Evolutionary conservation across 2,797 vertebrate genomes (phyloP), one percentile per base, ranked within the genome.

Genomic region (Margarornis squamiger): DNA sequence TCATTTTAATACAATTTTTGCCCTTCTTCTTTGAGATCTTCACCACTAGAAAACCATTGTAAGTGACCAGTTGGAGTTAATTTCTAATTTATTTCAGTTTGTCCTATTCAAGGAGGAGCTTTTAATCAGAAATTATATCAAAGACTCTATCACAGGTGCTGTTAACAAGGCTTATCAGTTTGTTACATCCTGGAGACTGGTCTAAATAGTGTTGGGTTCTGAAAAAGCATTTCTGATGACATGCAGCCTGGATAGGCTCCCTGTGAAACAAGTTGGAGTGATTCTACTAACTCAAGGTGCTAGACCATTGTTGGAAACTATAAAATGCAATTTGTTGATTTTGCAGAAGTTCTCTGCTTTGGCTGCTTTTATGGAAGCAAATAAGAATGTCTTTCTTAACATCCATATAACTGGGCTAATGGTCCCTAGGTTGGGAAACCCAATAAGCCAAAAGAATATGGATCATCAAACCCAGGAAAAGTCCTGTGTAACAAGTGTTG

Each of bases 381-480:
- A 76, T 30, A 65, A 88, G 24, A 70, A 85, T n/a, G 21, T 45
- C 18, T 70, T 41, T 86, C 18, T 39, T 81, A 86, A 41, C 22
- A 58, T 79, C 10, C 9, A 4, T 36, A 30, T 32, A 85, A 75
- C 32, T 49, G 54, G 32, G 41, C 24, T 81, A 88, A 78, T 54
- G 43, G 52, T 71, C 10, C 14, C 29, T 55, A 11, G 7, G 1
- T 16, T 73, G 61, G 36, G 41, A 95, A 94, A 49, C 10, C 30
- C 7, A 54, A 39, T 34, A 75, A 66, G 19, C 16, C 12, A 41
- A 38, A 1, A 59, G 71, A 87, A 73, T 1, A 2, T 38, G 27
- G 27, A 75, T 54, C 20, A 87, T 34, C 30, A 75, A 93, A 90
- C 4, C 27, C 36, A 76, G 51, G 9, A 87, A 89, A 83, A 94